Conservation (phyloP, 2,797 vertebrate species). For the Galago senegalensis region DNA sequence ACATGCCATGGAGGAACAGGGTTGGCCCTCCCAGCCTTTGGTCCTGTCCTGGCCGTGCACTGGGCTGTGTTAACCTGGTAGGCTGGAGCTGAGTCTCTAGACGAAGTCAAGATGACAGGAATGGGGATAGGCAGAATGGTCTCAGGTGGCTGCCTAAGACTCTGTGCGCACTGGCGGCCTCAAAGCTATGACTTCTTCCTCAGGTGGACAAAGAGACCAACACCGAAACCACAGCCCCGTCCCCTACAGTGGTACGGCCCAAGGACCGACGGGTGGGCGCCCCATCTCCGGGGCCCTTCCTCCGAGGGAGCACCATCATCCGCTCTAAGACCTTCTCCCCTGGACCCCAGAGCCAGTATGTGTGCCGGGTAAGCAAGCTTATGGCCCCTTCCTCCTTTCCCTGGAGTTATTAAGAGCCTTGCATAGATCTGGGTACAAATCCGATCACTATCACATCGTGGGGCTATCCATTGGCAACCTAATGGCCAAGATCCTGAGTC, state of each 20-base stretch:
- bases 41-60: neutral
- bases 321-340: constrained; percentile 99
- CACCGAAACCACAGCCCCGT: constrained; percentile 90
- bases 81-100: accelerated
- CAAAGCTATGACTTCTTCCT: constrained; percentile 66
- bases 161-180: neutral
- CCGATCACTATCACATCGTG: accelerated
- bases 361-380: constrained; percentile 94
- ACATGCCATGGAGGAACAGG: too few relatives aligned
- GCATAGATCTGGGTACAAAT: neutral
- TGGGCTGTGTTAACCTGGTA: neutral
- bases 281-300: constrained; percentile 93
- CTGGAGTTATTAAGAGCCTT: accelerated
- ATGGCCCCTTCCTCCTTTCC: accelerated
- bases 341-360: constrained; percentile 98
- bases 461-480: neutral
- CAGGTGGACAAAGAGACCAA: constrained; percentile 98
- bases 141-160: neutral
- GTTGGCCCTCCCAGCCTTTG: accelerated
- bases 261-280: constrained; percentile 94
- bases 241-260: constrained; percentile 94
- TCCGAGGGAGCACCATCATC: constrained; percentile 97
- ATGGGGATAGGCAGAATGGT: neutral
- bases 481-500: neutral
- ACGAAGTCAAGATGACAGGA: neutral